Evolutionary conservation across 2,113 vertebrate genomes (phyloP), one percentile per base, ranked within the genome.

Genomic region (Nicator chloris): DNA sequence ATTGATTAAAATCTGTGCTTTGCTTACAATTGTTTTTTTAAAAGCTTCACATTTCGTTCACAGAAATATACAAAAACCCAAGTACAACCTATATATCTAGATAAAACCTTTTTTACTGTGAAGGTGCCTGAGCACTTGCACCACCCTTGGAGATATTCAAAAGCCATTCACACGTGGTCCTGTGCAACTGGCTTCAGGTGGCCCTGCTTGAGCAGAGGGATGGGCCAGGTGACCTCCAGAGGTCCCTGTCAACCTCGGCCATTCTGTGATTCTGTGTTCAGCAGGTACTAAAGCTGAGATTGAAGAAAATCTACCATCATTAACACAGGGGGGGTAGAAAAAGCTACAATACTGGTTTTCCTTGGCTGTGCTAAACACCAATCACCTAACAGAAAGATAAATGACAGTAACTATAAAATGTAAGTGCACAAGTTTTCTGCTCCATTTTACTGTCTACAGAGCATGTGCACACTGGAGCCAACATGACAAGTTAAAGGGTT

Each of bases 401-500:
- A 44, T 54, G 14, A 23, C 26, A 94, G 14, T 10, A 44, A 35
- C 4, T 47, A 40, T 2, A 9, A 86, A 65, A 86, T 44, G 54
- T 12, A 91, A 82, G 44, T 9, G 7, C 23, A 51, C 5, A 26
- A 71, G 44, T 51, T 50, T 50, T 23, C 10, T 49, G 17, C 33
- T 93, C 24, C 7, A 71, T 79, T 82, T 88, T 39, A 76, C 12
- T 61, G 79, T 49, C 82, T 73, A 84, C 19, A 54, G 57, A 86
- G 35, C 72, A 70, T 7, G 19, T 37, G 75, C 39, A 60, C 18
- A 1, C 14, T 44, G n/a, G 22, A 57, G 79, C 71, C 64, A 76
- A 65, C 33, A 61, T 47, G 71, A 83, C 53, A 88, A 83, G 92
- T 35, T 77, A 93, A 95, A 88, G 76, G 93, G 94, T 93, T 85